These are phyloP conservation scores for Acrossocheilus wenchowensis DNA, from an alignment of 2,797 vertebrate species.

Conservation along the genomic window DNA sequence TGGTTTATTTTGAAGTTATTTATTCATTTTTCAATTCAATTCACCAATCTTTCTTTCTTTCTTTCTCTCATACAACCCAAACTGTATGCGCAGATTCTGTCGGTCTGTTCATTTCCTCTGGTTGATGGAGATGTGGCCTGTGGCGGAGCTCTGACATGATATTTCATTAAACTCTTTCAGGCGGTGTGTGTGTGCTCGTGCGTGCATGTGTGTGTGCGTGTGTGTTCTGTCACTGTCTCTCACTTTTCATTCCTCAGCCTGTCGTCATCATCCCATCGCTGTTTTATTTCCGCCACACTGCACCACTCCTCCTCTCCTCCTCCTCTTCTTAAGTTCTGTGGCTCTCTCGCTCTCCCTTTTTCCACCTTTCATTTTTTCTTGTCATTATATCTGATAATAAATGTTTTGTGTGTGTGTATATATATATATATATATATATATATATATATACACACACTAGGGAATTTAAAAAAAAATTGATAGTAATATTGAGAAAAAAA, in stretches of 20 bases:
- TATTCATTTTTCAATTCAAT: not conserved
- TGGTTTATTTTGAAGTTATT: too few species aligned
- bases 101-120: constrained; percentile 25
- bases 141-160: constrained; percentile 47
- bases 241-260: constrained; percentile 49
- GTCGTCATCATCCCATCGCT: constrained; percentile 21
- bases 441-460: too few species aligned
- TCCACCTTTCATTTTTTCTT: not conserved
- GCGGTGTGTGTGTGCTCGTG: constrained; percentile 2
- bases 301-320: not conserved
- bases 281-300: constrained; percentile 13
- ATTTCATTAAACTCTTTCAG: constrained; percentile 49
- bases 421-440: too few species aligned
- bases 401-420: not conserved
- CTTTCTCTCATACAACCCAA: not conserved
- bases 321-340: not conserved
- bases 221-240: constrained; percentile 46
- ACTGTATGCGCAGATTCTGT: not conserved
- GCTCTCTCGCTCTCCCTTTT: not conserved
- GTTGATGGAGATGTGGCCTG: constrained; percentile 43
- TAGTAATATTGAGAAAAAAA: too few species aligned
- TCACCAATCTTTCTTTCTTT: not conserved
- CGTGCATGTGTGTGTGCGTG: not conserved
- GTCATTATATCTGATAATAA: not conserved
- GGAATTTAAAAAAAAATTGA: too few species aligned